A percentile compares a stretch with the other conserved stretches of the same genome.
Conservation (phyloP, 1,140 invertebrate genomes). For the Saccostrea echinata region DNA sequence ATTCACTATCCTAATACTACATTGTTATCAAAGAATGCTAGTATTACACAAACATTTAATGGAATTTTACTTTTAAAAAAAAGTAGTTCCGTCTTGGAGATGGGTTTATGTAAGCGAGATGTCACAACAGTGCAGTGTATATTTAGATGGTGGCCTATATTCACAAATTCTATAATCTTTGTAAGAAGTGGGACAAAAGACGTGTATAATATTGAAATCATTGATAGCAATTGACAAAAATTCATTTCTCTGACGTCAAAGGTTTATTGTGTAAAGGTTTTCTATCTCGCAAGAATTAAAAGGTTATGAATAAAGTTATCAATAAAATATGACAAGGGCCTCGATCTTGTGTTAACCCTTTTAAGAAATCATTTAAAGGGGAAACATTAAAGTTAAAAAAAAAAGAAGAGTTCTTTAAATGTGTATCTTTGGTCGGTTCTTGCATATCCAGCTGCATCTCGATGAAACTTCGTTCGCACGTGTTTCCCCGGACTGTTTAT, state of each 20-base stretch:
- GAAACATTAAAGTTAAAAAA: too few relatives aligned
- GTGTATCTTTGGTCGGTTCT: too few relatives aligned
- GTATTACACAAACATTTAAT: not conserved
- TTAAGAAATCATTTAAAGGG: too few relatives aligned
- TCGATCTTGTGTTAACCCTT: too few relatives aligned
- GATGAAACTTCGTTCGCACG: too few relatives aligned
- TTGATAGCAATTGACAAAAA: not conserved
- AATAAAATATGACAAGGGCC: not conserved
- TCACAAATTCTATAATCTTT: too few relatives aligned
- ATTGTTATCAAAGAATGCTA: conserved; percentile 2
- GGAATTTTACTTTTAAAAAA: not conserved
- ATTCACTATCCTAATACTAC: not conserved
- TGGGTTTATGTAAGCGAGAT: not conserved
- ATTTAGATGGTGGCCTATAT: too few relatives aligned
- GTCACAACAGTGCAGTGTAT: not conserved
- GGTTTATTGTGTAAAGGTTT: not conserved
- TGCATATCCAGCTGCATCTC: too few relatives aligned
- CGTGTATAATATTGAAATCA: not conserved
- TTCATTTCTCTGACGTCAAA: not conserved
- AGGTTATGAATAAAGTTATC: not conserved
- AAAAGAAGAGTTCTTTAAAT: too few relatives aligned
- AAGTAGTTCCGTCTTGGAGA: not conserved
- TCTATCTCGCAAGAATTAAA: not conserved
- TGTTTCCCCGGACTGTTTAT: too few relatives aligned
- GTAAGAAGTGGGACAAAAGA: not conserved